A percentile compares a stretch with the other conserved stretches of the same genome.
Conservation (phyloP, 2,113 vertebrate species). For the Pseudopodoces humilis region DNA sequence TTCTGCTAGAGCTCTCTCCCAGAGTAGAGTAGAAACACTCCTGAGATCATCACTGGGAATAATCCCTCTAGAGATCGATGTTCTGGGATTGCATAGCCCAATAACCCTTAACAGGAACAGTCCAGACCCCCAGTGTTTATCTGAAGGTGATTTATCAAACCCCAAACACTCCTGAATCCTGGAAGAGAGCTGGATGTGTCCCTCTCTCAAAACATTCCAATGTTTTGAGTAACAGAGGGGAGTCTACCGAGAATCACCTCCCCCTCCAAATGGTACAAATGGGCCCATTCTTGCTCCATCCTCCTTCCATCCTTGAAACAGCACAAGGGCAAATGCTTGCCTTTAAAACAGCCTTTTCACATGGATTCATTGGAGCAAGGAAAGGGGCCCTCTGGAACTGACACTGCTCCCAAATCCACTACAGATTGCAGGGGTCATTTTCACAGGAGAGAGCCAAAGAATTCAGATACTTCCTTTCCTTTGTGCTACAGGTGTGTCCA, state of each 20-base stretch:
- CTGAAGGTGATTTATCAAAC: neutral
- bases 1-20: accelerated
- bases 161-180: neutral
- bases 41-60: neutral
- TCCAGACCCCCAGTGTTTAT: neutral
- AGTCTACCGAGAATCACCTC: neutral
- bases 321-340: neutral
- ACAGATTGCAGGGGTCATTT: neutral
- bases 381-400: neutral
- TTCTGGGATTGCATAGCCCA: neutral
- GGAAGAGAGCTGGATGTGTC: neutral
- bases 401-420: neutral
- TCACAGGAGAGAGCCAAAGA: neutral
- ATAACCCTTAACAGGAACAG: neutral
- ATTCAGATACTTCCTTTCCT: neutral
- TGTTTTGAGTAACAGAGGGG: accelerated
- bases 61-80: neutral
- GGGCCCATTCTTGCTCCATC: neutral
- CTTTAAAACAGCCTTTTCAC: neutral
- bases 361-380: neutral
- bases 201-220: neutral
- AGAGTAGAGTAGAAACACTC: neutral
- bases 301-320: neutral
- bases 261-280: neutral
- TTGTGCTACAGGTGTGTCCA: neutral